Evolutionary conservation across 2,113 vertebrate species (phyloP), one percentile per base, ranked within the genome.

Genomic region (Dascyllus trimaculatus): DNA sequence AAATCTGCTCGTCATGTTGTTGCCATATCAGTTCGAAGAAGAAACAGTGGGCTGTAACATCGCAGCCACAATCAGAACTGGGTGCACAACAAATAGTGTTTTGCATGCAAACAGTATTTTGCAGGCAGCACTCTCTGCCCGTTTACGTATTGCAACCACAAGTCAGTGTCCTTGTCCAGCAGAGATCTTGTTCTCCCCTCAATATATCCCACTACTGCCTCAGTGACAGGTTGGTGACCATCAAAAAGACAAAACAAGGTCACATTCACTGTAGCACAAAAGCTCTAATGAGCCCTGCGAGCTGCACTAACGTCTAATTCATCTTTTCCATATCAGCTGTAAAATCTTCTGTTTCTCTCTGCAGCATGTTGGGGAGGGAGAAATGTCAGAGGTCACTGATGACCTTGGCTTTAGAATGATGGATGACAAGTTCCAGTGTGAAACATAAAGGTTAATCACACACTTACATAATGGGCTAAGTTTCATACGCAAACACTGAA

Each of bases 331-430:
- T 35, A 48, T 54, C 11, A 35, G 22, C 19, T 58, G 10, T 17
- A 65, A 71, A 57, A 71, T 49, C 14, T 19, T 63, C 17, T 24
- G 19, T 64, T 70, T 73, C 24, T 22, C 21, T 59, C 62, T 64
- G 67, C 14, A 57, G 64, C 46, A 11, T 26, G 66, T 43, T 24
- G 32, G 32, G 32, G 7, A 7, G 9, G 2, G 54, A 32, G 73
- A 21, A 38, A n/a, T 60, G 74, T 57, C 63, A 68, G 61, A 62
- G 59, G 78, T 85, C 65, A 43, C 57, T 1, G 53, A 71, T 26
- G 67, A 79, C 73, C 51, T 79, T 80, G 74, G 49, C 60, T 73
- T 76, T 71, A 67, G 78, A 70, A 85, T 72, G 52, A 87, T 60
- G 38, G 56, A 74, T 56, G 75, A 62, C n/a, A 17, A 54, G 11